A percentile compares a stretch with the other conserved stretches of the same genome.
These are phyloP conservation scores for Eupithecia subfuscata DNA, from an alignment of 2,888 invertebrate genomes.

Conservation along the genomic window DNA sequence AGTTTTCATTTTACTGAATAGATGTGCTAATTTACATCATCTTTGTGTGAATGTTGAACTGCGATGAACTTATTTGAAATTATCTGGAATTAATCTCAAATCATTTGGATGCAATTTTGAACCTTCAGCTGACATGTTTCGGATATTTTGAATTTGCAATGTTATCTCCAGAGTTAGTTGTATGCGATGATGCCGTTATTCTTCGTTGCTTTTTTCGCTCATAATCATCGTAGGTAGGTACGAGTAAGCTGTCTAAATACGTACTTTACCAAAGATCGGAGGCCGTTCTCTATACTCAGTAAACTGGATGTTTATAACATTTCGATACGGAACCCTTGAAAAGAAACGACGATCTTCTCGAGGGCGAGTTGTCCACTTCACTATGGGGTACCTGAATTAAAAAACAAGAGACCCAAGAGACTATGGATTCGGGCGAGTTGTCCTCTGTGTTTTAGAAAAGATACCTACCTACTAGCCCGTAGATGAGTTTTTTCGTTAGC, in stretches of 20 bases:
- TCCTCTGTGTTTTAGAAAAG: too few species aligned
- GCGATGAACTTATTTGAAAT: conserved; percentile 31
- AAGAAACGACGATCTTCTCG: too few species aligned
- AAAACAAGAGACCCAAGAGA: too few species aligned
- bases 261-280: too few species aligned
- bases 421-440: too few species aligned
- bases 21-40: conserved; percentile 81
- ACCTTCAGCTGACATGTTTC: not conserved
- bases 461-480: too few species aligned
- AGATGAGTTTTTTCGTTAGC: too few species aligned
- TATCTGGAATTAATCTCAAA: conserved; percentile 14
- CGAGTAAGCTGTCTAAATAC: not conserved
- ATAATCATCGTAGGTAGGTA: not conserved
- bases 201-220: not conserved
- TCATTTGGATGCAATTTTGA: conserved; percentile 37
- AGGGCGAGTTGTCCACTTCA: too few species aligned
- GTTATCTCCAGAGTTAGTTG: not conserved
- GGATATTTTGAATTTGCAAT: not conserved
- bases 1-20: conserved; percentile 78
- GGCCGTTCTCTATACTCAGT: too few species aligned
- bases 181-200: not conserved
- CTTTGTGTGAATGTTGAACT: conserved; percentile 54
- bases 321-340: too few species aligned
- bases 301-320: too few species aligned
- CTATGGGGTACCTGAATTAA: too few species aligned